A percentile compares a stretch with the other conserved stretches of the same genome.
Evolutionary conservation across 2,888 invertebrate species (phyloP).

Genomic region (Drosophila borealis): DNA sequence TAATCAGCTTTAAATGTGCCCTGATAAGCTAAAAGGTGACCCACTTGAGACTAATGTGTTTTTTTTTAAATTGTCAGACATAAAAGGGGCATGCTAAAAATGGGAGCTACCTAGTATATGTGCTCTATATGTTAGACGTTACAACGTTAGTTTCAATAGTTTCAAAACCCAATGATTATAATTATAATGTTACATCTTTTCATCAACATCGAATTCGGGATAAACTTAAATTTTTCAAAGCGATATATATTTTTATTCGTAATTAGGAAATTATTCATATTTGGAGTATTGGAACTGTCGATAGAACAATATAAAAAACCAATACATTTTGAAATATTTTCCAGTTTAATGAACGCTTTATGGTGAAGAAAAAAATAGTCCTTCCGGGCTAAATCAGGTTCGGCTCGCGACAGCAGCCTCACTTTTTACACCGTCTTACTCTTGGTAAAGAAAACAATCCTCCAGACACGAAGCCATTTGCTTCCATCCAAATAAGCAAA

Average conservation of each 20-base stretch:
- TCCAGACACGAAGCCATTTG: slow-evolving; percentile 23
- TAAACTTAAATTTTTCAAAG: no score
- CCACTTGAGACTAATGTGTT: slow-evolving; percentile 53
- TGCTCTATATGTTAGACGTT: background rate
- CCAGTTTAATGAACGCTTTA: no score
- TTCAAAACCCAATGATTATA: background rate
- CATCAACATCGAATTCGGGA: no score
- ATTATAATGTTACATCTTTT: background rate
- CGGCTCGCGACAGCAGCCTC: no score
- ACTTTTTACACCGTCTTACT: background rate
- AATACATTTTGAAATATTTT: no score
- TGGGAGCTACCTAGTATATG: slow-evolving; percentile 5
- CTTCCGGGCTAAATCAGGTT: no score
- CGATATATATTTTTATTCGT: no score
- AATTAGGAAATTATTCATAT: no score
- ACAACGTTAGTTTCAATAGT: background rate
- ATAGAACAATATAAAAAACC: no score
- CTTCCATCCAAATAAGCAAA: slow-evolving; percentile 34
- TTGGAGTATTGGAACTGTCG: no score
- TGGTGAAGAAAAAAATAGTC: no score
- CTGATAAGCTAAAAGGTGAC: slow-evolving; percentile 77
- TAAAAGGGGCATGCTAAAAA: background rate
- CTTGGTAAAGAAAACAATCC: slow-evolving; percentile 23
- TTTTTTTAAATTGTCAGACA: slow-evolving; percentile 21
- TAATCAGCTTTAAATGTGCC: slow-evolving; percentile 47